Percentiles rank a stretch among this genome's conserved stretches.
Evolutionary conservation across 2,113 vertebrate genomes (phyloP).

Genomic region (Pseudonaja textilis): DNA sequence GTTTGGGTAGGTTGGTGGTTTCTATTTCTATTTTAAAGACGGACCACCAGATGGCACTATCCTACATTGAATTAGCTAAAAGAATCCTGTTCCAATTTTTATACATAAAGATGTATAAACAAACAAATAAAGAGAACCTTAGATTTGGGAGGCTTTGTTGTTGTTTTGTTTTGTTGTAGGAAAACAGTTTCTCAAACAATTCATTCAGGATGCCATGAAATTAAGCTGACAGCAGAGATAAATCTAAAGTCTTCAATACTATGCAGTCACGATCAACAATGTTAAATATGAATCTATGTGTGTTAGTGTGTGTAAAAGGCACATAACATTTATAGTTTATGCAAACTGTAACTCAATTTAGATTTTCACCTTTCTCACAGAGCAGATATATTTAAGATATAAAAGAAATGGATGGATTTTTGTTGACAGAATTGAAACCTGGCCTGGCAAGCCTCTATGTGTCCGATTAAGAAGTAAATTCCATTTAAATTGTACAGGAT

Average conservation of each 20-base stretch:
- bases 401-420: background rate
- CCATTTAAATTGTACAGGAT: background rate
- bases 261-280: background rate
- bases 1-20: background rate
- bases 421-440: background rate
- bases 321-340: background rate
- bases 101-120: background rate
- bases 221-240: background rate
- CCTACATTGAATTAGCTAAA: constrained; percentile 4
- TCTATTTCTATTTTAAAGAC: fast-evolving
- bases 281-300: background rate
- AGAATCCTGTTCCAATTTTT: background rate
- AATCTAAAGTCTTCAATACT: background rate
- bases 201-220: background rate
- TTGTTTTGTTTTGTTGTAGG: background rate
- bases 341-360: background rate
- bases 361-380: background rate
- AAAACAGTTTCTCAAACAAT: background rate
- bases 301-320: background rate
- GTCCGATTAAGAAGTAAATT: background rate
- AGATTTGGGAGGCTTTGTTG: background rate
- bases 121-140: background rate
- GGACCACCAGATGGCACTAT: constrained; percentile 60
- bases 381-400: background rate
- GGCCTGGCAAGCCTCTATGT: background rate